phyloP scores from a whole-genome alignment of 2,797 vertebrate species.

The Betta splendens region DNA sequence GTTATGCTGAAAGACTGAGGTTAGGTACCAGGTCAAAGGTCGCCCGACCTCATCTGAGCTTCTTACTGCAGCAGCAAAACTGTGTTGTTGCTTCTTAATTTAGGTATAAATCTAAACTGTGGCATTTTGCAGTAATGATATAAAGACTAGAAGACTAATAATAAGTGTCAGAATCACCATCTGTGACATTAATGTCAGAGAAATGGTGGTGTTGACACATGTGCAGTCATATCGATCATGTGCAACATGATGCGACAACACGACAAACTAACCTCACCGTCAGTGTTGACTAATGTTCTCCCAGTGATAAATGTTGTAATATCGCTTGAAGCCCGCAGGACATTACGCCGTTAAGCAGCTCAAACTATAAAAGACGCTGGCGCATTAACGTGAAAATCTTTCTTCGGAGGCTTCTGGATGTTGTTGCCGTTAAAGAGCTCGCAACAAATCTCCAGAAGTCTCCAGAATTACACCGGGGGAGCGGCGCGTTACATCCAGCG shows the following conservation, averaged over 20 bases:
- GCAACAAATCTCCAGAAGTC: constrained; percentile 64
- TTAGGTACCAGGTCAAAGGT: constrained; percentile 9
- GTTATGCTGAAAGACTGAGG: constrained; percentile 1
- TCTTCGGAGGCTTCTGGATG: constrained; percentile 39
- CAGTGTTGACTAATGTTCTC: constrained; percentile 30
- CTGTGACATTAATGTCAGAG: constrained; percentile 23
- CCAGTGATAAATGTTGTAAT: constrained; percentile 28
- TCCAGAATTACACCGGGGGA: constrained; percentile 67
- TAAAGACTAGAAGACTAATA: not conserved
- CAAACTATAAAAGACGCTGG: constrained; percentile 33
- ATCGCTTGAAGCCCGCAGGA: constrained; percentile 26
- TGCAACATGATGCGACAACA: not conserved
- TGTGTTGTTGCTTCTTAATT: constrained; percentile 8
- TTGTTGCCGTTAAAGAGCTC: constrained; percentile 47
- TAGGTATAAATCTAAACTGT: constrained; percentile 10
- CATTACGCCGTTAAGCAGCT: constrained; percentile 43
- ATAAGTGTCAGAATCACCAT: constrained; percentile 11
- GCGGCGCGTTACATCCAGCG: constrained; percentile 65
- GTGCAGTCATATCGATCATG: constrained; percentile 1
- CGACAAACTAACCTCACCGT: constrained; percentile 15
- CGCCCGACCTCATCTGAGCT: constrained; percentile 11
- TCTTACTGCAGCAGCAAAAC: constrained; percentile 18
- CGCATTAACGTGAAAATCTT: constrained; percentile 47
- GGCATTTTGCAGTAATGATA: constrained; percentile 11
- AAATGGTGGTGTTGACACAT: constrained; percentile 12